Base-by-base conservation (phyloP, 2,113 vertebrate species). In the Blennius ocellaris region DNA sequence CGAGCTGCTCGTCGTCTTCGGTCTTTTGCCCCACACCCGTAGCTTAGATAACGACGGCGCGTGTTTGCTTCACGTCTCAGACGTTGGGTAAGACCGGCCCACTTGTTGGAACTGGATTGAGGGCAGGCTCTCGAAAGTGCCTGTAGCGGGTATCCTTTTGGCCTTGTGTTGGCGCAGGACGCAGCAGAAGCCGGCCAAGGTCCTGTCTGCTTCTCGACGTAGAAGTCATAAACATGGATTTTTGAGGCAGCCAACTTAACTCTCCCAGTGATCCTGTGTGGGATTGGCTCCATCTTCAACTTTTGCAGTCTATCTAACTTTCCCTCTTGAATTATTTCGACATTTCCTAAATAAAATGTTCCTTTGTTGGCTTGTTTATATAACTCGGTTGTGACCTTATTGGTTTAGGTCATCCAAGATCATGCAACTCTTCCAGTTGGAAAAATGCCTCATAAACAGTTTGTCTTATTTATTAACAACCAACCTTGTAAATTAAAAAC, bases 161-260 rank as follows among this genome's bases (percentile, higher is more conserved):
- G 60, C 67, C 75, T 83, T 83, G 75, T 21, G 3, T 64, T 76
- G 54, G 63, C 4, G 1, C 17, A 80, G 72, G 67, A 73, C 39
- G 38, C 12, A 30, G 39, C 45, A 47, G 44, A 81, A 69, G 16
- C 44, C 60, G 58, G 68, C 77, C 84, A 80, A 82, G 87, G 79
- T 72, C 79, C 56, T 15, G 63, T 73, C 65, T 66, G 11, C 49
- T 43, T 73, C 8, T 1, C 60, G 6, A 50, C 39, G 45, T 68
- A 70, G 68, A 80, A 80, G 61, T 76, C 64, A 48, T 79, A 82
- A 84, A 84, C 70, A 83, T 39, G 59, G 47, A 61, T 62, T 49
- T 21, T 72, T 17, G 16, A 39, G 78, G 59, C 16, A 45, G 82
- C 59, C 58, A 49, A 43, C 21, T 54, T 67, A 43, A 40, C 67